Percentiles rank a stretch among this genome's conserved stretches.
Evolutionary conservation across 2,888 invertebrate genomes (phyloP).

Genomic region (Eubasilissa splendida): DNA sequence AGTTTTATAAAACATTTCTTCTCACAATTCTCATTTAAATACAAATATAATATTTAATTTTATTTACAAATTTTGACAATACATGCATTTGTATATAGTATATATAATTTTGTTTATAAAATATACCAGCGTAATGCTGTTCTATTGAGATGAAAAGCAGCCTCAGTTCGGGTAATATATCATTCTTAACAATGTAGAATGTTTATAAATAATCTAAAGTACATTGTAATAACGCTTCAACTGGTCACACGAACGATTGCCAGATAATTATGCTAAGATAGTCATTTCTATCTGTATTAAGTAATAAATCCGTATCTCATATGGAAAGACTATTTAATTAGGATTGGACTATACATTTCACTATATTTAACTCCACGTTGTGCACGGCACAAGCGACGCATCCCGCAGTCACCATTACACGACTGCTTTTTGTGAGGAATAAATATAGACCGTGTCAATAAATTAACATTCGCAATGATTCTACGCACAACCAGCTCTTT

Average conservation of each 20-base stretch:
- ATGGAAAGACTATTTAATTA: slow-evolving; percentile 24
- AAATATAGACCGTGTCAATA: too few relatives aligned
- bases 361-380: not conserved
- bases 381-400: slow-evolving; percentile 1
- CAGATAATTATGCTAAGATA: slow-evolving; percentile 32
- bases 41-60: slow-evolving; percentile 32
- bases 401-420: too few relatives aligned
- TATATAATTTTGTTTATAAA: slow-evolving; percentile 39
- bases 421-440: too few relatives aligned
- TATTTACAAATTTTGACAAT: slow-evolving; percentile 45
- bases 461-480: too few relatives aligned
- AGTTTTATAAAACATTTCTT: slow-evolving; percentile 30
- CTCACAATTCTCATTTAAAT: not conserved
- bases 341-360: slow-evolving; percentile 36
- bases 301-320: slow-evolving; percentile 39
- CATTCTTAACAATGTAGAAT: slow-evolving; percentile 16
- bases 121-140: slow-evolving; percentile 36
- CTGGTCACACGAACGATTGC: slow-evolving; percentile 35
- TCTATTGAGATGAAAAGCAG: slow-evolving; percentile 35
- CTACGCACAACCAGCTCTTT: not conserved
- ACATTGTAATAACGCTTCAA: slow-evolving; percentile 6
- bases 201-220: slow-evolving; percentile 32
- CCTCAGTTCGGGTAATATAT: slow-evolving; percentile 25
- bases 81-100: slow-evolving; percentile 36
- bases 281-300: slow-evolving; percentile 25